Percentiles rank a stretch among this genome's conserved stretches.
These are phyloP conservation scores for Diabrotica balteata DNA, from an alignment of 2,888 invertebrate species.

Conservation along the genomic window DNA sequence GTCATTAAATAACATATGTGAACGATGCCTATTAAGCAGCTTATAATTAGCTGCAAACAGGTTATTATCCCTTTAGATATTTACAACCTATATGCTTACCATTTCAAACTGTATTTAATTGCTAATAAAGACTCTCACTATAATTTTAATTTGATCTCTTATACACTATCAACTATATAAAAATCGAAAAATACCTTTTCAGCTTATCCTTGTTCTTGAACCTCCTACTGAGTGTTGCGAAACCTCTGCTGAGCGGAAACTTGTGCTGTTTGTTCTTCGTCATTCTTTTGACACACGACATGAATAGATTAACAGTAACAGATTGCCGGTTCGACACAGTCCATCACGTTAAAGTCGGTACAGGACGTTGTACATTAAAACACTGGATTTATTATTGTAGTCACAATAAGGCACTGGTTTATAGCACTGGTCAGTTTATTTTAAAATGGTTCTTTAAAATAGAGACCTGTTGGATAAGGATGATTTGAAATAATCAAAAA, in stretches of 20 bases:
- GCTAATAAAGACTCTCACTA: no score
- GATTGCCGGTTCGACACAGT: constrained; percentile 4
- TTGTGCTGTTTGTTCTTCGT: constrained; percentile 63
- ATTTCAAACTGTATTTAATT: no score
- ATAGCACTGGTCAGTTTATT: constrained; percentile 3
- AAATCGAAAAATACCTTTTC: constrained; percentile 59
- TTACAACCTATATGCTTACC: no score
- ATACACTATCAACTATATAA: no score
- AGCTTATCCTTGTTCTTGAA: constrained; percentile 63
- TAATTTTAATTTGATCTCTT: no score
- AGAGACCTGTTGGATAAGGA: not conserved
- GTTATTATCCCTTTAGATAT: no score
- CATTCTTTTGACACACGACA: constrained; percentile 47
- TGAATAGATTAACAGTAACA: constrained; percentile 6
- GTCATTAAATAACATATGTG: no score
- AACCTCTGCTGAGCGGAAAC: constrained; percentile 62
- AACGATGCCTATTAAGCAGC: no score
- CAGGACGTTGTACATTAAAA: not conserved
- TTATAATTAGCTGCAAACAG: no score
- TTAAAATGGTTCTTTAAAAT: constrained; percentile 10
- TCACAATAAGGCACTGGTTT: not conserved
- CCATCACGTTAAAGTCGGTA: constrained; percentile 5
- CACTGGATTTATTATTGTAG: no score
- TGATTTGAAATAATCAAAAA: no score
- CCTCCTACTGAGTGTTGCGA: constrained; percentile 63